Base-by-base conservation (phyloP, 1,140 invertebrate genomes). In the Lepidurus apus region DNA sequence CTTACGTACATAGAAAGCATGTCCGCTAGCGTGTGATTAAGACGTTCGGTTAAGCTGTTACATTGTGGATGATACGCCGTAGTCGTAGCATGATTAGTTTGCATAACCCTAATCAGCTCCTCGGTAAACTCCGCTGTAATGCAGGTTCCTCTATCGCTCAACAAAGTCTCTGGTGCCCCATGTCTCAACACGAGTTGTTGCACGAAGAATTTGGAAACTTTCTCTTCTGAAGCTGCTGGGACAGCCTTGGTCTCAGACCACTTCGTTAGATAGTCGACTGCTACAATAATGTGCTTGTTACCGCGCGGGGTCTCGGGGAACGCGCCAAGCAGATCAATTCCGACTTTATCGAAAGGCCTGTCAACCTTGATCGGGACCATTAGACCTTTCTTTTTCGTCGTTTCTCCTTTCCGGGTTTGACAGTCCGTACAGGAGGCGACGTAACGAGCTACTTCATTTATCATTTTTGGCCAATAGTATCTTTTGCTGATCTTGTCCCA, bases 111-210 rank as follows among this genome's bases (percentile, higher is more conserved):
- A 34, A 34, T 34, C 26, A 34, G 26, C 2, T 34, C 26, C 26
- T 34, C 26, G 26, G 26, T 34, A 34, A 34, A 34, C 26, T 34
- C 26, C 2, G 26, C 26, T 34, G 26, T 34, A 2, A 34, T 1
- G 26, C 26, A 34, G 26, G 26, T 34, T 2, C 26, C 26, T 34
- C 26, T 34, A 34, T 34, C 26, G 83, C 82, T 76, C 84, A 83
- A 77, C 84, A 34, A 34, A 34, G 26, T 34, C 26, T 34, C 26
- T 3, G 26, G 26, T 34, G 1, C 26, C 26, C 26, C 26, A 34
- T 34, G 26, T 34, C 26, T 34, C 26, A 34, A 34, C 26, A 34
- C 26, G 26, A 34, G 26, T 34, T 34, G 26, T 34, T 34, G 26
- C 26, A 34, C 26, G 26, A 34, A 34, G 26, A 34, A 34, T 34